A percentile compares a stretch with the other conserved stretches of the same genome.
Conservation (phyloP, 1,140 invertebrate genomes). For the Cotesia glomerata region DNA sequence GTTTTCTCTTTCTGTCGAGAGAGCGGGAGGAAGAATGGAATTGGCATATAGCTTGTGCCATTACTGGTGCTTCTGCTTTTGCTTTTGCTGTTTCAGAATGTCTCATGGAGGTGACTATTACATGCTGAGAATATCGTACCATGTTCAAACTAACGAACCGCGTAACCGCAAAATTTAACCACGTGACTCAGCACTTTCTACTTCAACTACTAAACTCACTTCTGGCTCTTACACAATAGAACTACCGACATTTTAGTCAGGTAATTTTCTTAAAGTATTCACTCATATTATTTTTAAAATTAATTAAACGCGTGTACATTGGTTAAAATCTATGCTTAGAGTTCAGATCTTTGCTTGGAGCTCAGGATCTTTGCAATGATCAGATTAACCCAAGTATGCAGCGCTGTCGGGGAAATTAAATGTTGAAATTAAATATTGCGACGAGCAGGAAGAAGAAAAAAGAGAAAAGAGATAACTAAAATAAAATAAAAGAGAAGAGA, state of each 20-base stretch:
- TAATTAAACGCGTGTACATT: neutral
- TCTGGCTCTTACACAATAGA: neutral
- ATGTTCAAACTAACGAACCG: slow-evolving; percentile 18
- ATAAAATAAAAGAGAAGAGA: neutral
- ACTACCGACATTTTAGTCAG: neutral
- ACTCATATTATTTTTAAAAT: neutral
- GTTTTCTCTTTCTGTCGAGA: neutral
- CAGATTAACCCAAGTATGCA: too few relatives aligned
- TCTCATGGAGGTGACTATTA: neutral
- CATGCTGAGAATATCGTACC: slow-evolving; percentile 17
- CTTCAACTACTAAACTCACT: slow-evolving; percentile 12
- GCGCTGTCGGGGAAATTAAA: too few relatives aligned
- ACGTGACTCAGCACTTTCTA: slow-evolving; percentile 18
- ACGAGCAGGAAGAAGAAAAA: too few relatives aligned
- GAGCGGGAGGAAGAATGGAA: too few relatives aligned
- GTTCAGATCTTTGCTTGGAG: neutral
- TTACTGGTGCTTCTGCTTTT: too few relatives aligned
- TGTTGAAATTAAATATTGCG: too few relatives aligned
- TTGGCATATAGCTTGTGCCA: too few relatives aligned
- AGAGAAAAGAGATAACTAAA: too few relatives aligned
- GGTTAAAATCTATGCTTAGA: neutral
- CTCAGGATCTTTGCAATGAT: neutral
- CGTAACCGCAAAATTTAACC: slow-evolving; percentile 21
- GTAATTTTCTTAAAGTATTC: neutral
- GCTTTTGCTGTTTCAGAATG: too few relatives aligned